Evolutionary conservation across 2,113 vertebrate species (phyloP).

Genomic region (Dipodomys spectabilis): DNA sequence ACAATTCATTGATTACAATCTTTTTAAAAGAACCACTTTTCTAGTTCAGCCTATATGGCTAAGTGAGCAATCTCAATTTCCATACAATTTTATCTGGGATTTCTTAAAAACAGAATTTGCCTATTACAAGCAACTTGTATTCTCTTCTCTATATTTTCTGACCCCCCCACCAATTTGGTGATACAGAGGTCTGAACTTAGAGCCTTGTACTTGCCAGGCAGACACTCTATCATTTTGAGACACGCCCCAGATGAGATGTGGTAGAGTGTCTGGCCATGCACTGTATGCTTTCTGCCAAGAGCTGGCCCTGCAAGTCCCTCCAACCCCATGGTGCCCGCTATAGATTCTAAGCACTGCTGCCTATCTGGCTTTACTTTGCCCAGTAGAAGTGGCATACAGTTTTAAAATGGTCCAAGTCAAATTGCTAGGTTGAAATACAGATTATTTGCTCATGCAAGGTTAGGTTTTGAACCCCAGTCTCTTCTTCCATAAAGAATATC

Average conservation of each 20-base stretch:
- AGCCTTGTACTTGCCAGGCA: no score
- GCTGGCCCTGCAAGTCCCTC: not conserved
- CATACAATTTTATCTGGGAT: not conserved
- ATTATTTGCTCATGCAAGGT: not conserved
- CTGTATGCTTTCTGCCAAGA: not conserved
- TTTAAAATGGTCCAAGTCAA: not conserved
- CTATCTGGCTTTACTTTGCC: not conserved
- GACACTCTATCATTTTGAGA: no score
- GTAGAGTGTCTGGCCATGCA: not conserved
- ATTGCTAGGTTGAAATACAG: not conserved
- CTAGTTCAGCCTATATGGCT: not conserved
- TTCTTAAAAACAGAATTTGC: not conserved
- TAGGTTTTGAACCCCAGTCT: slow-evolving; percentile 1
- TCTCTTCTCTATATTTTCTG: not conserved
- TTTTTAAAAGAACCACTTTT: not conserved
- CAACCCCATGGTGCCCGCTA: no score
- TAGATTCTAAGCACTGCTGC: not conserved
- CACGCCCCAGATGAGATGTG: no score
- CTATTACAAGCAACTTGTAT: not conserved
- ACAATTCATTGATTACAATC: not conserved
- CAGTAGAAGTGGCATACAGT: not conserved
- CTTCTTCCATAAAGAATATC: not conserved
- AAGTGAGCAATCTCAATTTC: not conserved
- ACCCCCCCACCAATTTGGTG: not conserved
- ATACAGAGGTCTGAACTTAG: no score